Percentiles rank a stretch among this genome's conserved stretches.
phyloP scores from a whole-genome alignment of 1,140 invertebrate genomes.

The Nephotettix cincticeps region DNA sequence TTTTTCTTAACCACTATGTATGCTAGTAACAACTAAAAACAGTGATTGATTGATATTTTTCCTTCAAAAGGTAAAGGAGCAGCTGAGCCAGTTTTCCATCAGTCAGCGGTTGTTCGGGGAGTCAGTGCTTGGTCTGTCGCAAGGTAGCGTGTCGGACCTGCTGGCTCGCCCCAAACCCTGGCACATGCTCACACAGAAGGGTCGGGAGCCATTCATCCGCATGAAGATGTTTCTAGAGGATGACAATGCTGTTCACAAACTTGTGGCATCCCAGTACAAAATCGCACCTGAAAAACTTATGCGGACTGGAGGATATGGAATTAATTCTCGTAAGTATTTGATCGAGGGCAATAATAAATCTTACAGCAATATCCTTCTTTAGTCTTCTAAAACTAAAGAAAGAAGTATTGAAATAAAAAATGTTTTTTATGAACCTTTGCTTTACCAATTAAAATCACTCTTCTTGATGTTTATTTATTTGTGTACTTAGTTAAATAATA shows the following conservation, averaged over 20 bases:
- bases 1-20: too few species aligned
- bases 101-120: slow-evolving; percentile 98
- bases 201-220: slow-evolving; percentile 93
- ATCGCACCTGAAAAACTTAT: slow-evolving; percentile 95
- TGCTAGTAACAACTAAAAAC: too few species aligned
- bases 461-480: too few species aligned
- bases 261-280: slow-evolving; percentile 96
- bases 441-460: too few species aligned
- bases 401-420: too few species aligned
- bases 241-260: slow-evolving; percentile 93
- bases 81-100: slow-evolving; percentile 96
- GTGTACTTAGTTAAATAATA: too few species aligned
- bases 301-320: slow-evolving; percentile 90
- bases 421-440: too few species aligned
- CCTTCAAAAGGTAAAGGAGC: slow-evolving; percentile 97
- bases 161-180: slow-evolving; percentile 94
- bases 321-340: slow-evolving; percentile 69
- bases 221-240: slow-evolving; percentile 99
- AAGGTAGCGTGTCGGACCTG: slow-evolving; percentile 93
- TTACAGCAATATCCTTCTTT: too few species aligned
- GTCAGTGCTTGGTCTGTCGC: slow-evolving; percentile 93
- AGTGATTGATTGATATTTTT: too few species aligned
- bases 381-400: too few species aligned
- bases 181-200: slow-evolving; percentile 94
- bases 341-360: too few species aligned